Conservation (phyloP, 1,140 invertebrate genomes). For the Drosophila ogumai region DNA sequence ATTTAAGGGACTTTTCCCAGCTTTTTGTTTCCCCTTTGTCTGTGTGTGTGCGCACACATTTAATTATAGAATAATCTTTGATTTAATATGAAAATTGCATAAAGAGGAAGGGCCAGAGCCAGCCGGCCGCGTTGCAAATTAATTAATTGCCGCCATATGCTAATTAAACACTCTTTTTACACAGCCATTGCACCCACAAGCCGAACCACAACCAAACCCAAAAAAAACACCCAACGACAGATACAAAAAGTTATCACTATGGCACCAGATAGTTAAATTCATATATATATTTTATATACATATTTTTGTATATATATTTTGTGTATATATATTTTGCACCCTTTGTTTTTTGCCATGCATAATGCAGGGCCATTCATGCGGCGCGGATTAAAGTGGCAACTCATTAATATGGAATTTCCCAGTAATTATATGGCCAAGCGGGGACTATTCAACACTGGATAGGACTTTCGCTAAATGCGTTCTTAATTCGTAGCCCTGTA, state of each 20-base stretch:
- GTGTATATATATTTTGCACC: background rate
- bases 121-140: conserved; percentile 57
- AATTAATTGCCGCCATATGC: conserved; percentile 77
- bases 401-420: conserved; percentile 45
- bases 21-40: no score
- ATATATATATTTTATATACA: background rate
- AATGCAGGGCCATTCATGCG: conserved; percentile 40
- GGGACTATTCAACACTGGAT: conserved; percentile 7
- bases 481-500: conserved; percentile 15
- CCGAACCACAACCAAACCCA: background rate
- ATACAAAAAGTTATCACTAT: conserved; percentile 24
- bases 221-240: background rate
- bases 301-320: background rate
- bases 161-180: conserved; percentile 73
- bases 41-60: conserved; percentile 45
- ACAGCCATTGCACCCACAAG: conserved; percentile 37
- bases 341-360: conserved; percentile 24
- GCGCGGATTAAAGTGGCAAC: conserved; percentile 37
- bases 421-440: conserved; percentile 45
- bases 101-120: conserved; percentile 5
- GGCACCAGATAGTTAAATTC: conserved; percentile 26
- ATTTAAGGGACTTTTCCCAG: conserved; percentile 16
- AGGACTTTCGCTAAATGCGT: conserved; percentile 13
- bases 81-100: conserved; percentile 69
- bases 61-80: conserved; percentile 76